A percentile compares a stretch with the other conserved stretches of the same genome.
Conservation (phyloP, 2,797 vertebrate species). For the Enteromius treurensis region DNA sequence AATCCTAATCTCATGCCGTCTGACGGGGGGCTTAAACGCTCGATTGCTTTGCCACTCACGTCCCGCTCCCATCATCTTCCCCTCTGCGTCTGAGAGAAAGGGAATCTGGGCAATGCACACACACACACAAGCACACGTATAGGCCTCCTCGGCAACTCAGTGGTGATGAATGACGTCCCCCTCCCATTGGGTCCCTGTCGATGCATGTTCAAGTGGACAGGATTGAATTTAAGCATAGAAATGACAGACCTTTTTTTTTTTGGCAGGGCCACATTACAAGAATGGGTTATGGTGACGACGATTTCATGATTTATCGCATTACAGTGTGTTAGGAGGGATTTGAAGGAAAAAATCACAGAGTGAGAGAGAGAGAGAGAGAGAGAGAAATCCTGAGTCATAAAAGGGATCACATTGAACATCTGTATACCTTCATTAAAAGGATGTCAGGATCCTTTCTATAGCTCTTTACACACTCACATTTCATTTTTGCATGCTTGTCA, state of each 20-base stretch:
- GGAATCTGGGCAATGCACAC: slow-evolving; percentile 76
- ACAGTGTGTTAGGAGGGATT: slow-evolving; percentile 46
- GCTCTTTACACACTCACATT: slow-evolving; percentile 4
- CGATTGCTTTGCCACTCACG: slow-evolving; percentile 84
- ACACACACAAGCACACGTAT: slow-evolving; percentile 53
- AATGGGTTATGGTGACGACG: slow-evolving; percentile 74
- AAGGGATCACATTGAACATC: slow-evolving; percentile 39
- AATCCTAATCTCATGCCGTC: slow-evolving; percentile 80
- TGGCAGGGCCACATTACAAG: slow-evolving; percentile 73
- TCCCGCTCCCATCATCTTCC: slow-evolving; percentile 80
- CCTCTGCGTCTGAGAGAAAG: slow-evolving; percentile 75
- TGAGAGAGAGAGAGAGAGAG: slow-evolving; percentile 27
- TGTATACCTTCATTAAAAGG: slow-evolving; percentile 23
- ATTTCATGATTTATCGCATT: slow-evolving; percentile 75
- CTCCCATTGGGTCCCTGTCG: slow-evolving; percentile 78
- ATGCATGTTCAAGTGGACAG: slow-evolving; percentile 84
- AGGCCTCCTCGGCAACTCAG: slow-evolving; percentile 44
- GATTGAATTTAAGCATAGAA: slow-evolving; percentile 86
- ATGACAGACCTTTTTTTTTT: slow-evolving; percentile 82
- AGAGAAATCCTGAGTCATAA: slow-evolving; percentile 48
- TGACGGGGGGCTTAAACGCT: slow-evolving; percentile 83
- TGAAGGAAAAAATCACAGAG: slow-evolving; percentile 49
- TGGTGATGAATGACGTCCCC: slow-evolving; percentile 79
- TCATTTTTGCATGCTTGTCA: slow-evolving; percentile 21
- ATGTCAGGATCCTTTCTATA: background rate